These are phyloP conservation scores for Pachypeltis micranthus DNA, from an alignment of 1,140 invertebrate genomes.

Conservation along the genomic window DNA sequence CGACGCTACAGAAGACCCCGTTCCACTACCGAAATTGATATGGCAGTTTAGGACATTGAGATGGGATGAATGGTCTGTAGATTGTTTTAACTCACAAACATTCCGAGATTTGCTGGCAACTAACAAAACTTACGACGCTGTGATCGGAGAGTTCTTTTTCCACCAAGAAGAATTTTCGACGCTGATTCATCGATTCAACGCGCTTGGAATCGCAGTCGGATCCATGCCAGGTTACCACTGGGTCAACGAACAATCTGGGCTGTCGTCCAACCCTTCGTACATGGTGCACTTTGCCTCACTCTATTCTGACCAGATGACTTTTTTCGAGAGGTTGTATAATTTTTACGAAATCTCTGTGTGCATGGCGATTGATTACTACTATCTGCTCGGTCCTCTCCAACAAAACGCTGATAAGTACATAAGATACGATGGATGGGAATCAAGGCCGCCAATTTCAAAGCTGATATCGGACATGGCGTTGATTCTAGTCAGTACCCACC, in stretches of 20 bases:
- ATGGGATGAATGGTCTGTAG: too few relatives aligned
- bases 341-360: neutral
- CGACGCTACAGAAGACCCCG: too few relatives aligned
- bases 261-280: constrained; percentile 21
- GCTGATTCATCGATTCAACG: neutral
- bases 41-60: neutral
- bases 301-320: constrained; percentile 21
- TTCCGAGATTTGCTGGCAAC: neutral
- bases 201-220: neutral
- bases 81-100: too few relatives aligned
- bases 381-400: neutral
- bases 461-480: constrained; percentile 23
- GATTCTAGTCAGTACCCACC: constrained; percentile 30
- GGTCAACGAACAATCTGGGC: constrained; percentile 15
- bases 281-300: constrained; percentile 13
- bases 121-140: neutral
- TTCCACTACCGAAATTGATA: too few relatives aligned
- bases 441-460: constrained; percentile 21
- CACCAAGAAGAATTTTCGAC: neutral
- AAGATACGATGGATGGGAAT: constrained; percentile 23
- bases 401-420: constrained; percentile 18
- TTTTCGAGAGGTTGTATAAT: constrained; percentile 20
- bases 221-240: neutral
- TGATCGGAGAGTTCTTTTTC: neutral
- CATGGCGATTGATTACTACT: neutral